Conservation (phyloP, 2,797 vertebrate genomes). For the Nannoperca australis region DNA sequence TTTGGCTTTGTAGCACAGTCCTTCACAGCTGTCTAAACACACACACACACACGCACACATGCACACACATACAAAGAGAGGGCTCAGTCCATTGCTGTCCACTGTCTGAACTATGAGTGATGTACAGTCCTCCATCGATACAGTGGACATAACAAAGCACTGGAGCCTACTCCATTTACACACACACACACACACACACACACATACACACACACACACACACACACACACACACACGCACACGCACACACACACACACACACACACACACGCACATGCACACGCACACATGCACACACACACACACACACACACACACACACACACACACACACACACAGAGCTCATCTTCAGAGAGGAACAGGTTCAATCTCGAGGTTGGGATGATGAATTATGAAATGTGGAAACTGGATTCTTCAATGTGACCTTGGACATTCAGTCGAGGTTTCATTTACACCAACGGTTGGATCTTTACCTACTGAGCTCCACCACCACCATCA, state of each 20-base stretch:
- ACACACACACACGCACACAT: constrained; percentile 12
- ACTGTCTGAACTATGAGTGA: constrained; percentile 72
- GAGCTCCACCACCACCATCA: constrained; percentile 4
- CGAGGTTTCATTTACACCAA: constrained; percentile 49
- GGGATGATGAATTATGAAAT: constrained; percentile 74
- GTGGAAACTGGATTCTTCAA: constrained; percentile 66
- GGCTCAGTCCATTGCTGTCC: constrained; percentile 47
- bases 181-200: constrained; percentile 29
- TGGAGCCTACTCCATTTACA: constrained; percentile 60
- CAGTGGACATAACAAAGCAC: constrained; percentile 73
- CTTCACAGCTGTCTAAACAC: constrained; percentile 22
- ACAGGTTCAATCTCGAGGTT: constrained; percentile 66
- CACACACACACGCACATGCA: too few species aligned
- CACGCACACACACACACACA: too few species aligned
- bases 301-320: constrained; percentile 26
- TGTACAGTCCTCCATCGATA: constrained; percentile 69
- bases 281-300: too few species aligned
- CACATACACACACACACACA: too few species aligned
- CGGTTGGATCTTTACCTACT: constrained; percentile 29
- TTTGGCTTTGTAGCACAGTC: constrained; percentile 38
- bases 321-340: constrained; percentile 21
- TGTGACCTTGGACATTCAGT: constrained; percentile 66
- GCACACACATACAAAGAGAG: constrained; percentile 12
- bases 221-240: too few species aligned
- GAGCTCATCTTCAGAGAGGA: constrained; percentile 53